These are phyloP conservation scores for Bothrops jararaca DNA, from an alignment of 2,113 vertebrate genomes.

Conservation along the genomic window DNA sequence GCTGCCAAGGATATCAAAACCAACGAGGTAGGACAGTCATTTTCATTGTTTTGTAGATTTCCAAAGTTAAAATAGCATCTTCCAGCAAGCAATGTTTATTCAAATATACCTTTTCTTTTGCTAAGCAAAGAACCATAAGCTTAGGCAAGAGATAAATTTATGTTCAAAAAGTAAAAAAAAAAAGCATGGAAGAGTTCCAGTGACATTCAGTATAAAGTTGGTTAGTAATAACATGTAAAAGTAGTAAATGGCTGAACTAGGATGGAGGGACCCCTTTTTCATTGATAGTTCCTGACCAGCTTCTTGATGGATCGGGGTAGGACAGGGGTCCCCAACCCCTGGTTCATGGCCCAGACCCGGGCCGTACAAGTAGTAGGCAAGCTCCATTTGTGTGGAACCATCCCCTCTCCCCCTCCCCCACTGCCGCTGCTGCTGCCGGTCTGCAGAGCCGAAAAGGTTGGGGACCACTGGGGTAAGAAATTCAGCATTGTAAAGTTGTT, in stretches of 20 bases:
- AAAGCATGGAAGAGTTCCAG: neutral
- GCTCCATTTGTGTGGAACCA: neutral
- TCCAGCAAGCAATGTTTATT: constrained; percentile 37
- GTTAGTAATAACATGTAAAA: neutral
- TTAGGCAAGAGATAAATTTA: neutral
- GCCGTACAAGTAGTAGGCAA: neutral
- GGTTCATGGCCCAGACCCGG: neutral
- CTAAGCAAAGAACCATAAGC: neutral
- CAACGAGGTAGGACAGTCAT: constrained; percentile 4
- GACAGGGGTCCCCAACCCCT: neutral
- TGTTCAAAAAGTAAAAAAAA: neutral
- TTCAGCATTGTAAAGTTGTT: neutral
- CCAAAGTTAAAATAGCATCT: constrained; percentile 16
- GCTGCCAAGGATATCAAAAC: neutral
- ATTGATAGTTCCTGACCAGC: neutral
- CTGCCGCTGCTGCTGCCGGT: too few relatives aligned
- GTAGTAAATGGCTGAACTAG: neutral
- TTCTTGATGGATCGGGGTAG: neutral
- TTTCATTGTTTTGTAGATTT: constrained; percentile 23
- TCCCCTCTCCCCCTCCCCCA: neutral
- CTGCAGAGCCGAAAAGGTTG: neutral
- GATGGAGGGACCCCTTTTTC: neutral
- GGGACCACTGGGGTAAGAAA: neutral
- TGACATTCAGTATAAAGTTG: neutral
- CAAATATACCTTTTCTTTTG: neutral